Percentiles rank a stretch among this genome's conserved stretches.
phyloP scores from a whole-genome alignment of 2,113 vertebrate species.

The Donacobius atricapilla region DNA sequence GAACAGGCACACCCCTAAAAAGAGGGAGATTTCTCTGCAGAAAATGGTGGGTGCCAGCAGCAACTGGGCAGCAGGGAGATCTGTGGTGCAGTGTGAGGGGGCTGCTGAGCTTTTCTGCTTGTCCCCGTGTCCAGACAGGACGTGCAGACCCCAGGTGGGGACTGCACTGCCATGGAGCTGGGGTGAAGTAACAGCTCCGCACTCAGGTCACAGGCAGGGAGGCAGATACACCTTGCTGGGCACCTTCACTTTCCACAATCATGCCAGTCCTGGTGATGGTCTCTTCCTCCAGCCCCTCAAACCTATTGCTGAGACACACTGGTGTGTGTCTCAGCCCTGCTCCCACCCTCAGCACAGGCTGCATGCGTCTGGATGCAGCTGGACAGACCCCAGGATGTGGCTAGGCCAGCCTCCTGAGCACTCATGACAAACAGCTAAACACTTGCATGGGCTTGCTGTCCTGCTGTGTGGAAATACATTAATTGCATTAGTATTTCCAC shows the following conservation, averaged over 20 bases:
- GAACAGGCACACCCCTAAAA: background rate
- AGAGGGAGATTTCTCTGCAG: background rate
- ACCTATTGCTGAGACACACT: background rate
- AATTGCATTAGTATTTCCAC: slow-evolving; percentile 40
- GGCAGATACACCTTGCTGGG: background rate
- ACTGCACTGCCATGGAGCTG: background rate
- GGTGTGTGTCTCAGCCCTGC: background rate
- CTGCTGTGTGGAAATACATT: background rate
- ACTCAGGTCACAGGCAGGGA: background rate
- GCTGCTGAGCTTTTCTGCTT: background rate
- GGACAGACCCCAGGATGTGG: background rate
- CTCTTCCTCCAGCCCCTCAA: background rate
- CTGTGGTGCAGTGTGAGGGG: accelerated
- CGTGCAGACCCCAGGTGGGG: background rate
- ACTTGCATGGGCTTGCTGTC: background rate
- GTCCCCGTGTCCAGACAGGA: accelerated
- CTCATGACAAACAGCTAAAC: background rate
- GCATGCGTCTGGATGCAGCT: background rate
- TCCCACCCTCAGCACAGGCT: background rate
- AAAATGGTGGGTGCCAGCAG: background rate
- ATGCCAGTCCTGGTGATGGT: accelerated
- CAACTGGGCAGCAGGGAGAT: background rate
- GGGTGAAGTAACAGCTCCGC: background rate
- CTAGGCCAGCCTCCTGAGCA: background rate
- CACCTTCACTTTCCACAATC: background rate